Conservation (phyloP, 2,113 vertebrate species). For the Myiozetetes cayanensis region DNA sequence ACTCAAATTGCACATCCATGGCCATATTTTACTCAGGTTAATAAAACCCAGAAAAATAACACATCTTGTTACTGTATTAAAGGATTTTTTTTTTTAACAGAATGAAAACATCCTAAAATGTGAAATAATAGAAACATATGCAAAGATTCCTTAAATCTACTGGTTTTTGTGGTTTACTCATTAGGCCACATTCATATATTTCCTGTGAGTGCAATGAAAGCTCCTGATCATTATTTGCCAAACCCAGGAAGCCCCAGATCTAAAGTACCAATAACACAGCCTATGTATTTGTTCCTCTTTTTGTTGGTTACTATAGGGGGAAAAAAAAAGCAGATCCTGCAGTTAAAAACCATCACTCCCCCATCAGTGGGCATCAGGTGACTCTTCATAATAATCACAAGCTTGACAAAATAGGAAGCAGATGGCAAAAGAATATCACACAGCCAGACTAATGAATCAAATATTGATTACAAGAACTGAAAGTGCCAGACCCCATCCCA, state of each 20-base stretch:
- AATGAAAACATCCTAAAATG: not conserved
- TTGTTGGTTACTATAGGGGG: not conserved
- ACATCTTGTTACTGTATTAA: not conserved
- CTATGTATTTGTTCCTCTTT: not conserved
- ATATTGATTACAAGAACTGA: constrained; percentile 49
- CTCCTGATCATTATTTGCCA: not conserved
- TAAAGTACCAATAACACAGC: not conserved
- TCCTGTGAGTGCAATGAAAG: not conserved
- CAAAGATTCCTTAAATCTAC: not conserved
- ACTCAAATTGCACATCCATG: not conserved
- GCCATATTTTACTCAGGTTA: not conserved
- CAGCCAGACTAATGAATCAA: constrained; percentile 31
- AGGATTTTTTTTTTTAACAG: not conserved
- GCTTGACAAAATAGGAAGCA: constrained; percentile 35
- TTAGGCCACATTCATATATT: not conserved
- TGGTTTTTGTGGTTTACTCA: not conserved
- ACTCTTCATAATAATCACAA: constrained; percentile 1
- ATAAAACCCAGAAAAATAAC: not conserved
- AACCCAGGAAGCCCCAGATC: not conserved
- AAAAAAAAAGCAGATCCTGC: not conserved
- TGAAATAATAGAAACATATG: not conserved
- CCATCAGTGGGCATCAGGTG: not conserved
- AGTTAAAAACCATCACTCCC: not conserved
- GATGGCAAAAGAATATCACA: not conserved
- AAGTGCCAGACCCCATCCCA: constrained; percentile 49